phyloP scores from a whole-genome alignment of 2,888 invertebrate species.

The Mesorhabditis sp. region DNA sequence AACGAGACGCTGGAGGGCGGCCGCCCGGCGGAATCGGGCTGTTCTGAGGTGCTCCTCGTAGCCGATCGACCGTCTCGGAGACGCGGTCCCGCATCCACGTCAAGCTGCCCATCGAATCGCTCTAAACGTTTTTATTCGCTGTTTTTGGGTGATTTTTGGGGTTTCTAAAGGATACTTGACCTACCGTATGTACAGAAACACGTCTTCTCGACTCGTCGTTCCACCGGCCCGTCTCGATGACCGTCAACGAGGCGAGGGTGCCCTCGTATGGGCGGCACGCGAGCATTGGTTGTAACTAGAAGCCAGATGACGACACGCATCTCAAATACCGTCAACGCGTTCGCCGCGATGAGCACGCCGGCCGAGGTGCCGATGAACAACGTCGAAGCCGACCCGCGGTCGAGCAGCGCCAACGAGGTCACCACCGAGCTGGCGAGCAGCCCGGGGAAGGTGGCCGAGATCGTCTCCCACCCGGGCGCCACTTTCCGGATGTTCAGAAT shows the following conservation, averaged over 20 bases:
- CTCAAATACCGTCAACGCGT: slow-evolving; percentile 62
- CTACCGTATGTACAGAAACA: slow-evolving; percentile 9
- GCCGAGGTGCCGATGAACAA: slow-evolving; percentile 88
- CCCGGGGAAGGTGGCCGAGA: slow-evolving; percentile 84
- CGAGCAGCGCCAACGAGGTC: slow-evolving; percentile 68
- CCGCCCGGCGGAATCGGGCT: too few species aligned
- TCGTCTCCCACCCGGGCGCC: slow-evolving; percentile 73
- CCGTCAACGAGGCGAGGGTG: slow-evolving; percentile 24
- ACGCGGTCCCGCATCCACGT: slow-evolving; percentile 41
- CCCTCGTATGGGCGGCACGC: slow-evolving; percentile 37
- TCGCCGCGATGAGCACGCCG: slow-evolving; percentile 88
- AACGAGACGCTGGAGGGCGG: not conserved
- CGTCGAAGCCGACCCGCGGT: slow-evolving; percentile 55
- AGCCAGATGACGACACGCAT: not conserved
- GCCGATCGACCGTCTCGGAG: slow-evolving; percentile 35
- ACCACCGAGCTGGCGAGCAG: slow-evolving; percentile 68
- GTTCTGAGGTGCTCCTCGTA: not conserved
- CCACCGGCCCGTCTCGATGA: slow-evolving; percentile 26
- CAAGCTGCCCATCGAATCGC: slow-evolving; percentile 27
- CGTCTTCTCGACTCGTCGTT: slow-evolving; percentile 24
- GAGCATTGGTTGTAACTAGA: slow-evolving; percentile 37
- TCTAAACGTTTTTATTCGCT: slow-evolving; percentile 14
- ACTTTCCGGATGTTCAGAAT: slow-evolving; percentile 33
- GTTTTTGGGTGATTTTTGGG: not conserved
- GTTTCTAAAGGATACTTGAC: not conserved